Conservation (phyloP, 2,888 invertebrate genomes). For the Oxyteleia sp. region DNA sequence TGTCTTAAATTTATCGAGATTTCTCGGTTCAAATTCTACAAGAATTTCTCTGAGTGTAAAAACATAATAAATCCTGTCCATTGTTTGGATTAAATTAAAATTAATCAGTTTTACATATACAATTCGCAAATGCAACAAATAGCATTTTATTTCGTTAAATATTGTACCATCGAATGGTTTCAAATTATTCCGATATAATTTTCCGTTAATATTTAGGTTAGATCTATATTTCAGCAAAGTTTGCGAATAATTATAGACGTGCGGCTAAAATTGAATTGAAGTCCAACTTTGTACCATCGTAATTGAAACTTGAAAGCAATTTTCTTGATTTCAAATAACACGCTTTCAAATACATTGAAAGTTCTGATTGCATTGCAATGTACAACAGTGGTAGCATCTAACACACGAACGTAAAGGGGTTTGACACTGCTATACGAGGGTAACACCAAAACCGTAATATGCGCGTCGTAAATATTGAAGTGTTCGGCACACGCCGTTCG, state of each 20-base stretch:
- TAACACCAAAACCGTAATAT: constrained; percentile 70
- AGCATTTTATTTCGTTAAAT: constrained; percentile 35
- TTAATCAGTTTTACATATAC: constrained; percentile 7
- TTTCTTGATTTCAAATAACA: constrained; percentile 72
- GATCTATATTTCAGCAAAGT: constrained; percentile 66
- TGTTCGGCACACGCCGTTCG: constrained; percentile 73
- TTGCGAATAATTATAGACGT: constrained; percentile 67
- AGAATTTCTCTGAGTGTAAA: too few species aligned
- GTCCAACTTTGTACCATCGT: constrained; percentile 66
- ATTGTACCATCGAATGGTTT: constrained; percentile 21
- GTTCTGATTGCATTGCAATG: constrained; percentile 70
- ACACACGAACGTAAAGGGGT: constrained; percentile 59
- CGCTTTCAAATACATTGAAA: constrained; percentile 67
- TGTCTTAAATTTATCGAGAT: too few species aligned
- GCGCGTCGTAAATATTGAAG: constrained; percentile 73
- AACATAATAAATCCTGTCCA: too few species aligned
- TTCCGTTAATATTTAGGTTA: constrained; percentile 61
- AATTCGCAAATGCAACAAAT: constrained; percentile 6
- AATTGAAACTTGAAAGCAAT: constrained; percentile 73
- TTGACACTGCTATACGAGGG: constrained; percentile 56
- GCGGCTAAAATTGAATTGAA: constrained; percentile 68
- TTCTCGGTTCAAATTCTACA: too few species aligned
- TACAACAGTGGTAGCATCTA: constrained; percentile 62
- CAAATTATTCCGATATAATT: constrained; percentile 53
- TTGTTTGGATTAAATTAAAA: background rate